Conservation (phyloP, 2,888 invertebrate species). For the Sepiola atlantica region DNA sequence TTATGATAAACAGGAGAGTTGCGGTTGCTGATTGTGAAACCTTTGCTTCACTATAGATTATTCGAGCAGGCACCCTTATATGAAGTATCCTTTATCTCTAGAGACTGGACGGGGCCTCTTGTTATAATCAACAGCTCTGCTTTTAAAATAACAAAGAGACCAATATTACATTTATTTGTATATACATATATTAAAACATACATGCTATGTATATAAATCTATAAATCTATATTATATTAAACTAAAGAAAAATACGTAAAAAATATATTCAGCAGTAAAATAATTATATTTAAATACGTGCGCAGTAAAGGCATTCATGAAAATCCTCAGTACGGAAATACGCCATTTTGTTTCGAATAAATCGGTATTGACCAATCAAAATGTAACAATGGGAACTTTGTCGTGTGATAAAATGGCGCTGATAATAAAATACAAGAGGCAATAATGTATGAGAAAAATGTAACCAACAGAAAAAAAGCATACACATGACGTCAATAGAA, state of each 20-base stretch:
- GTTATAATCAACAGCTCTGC: too few species aligned
- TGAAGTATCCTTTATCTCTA: too few species aligned
- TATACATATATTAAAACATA: too few species aligned
- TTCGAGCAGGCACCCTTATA: too few species aligned
- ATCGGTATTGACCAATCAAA: background rate
- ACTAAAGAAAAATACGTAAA: background rate
- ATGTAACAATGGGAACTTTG: background rate
- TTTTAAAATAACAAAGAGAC: too few species aligned
- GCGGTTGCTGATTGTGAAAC: too few species aligned
- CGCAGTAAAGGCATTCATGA: background rate
- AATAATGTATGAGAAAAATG: background rate
- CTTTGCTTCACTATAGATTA: too few species aligned
- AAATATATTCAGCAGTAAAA: background rate
- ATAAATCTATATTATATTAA: background rate
- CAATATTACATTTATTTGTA: too few species aligned
- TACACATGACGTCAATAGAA: background rate
- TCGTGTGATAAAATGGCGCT: too few species aligned
- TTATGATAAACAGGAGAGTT: too few species aligned
- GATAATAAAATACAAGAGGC: background rate
- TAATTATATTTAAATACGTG: background rate
- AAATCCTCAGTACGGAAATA: background rate
- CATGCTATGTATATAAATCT: background rate
- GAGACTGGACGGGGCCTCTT: too few species aligned
- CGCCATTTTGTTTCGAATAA: background rate
- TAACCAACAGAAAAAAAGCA: background rate